Evolutionary conservation across 2,113 vertebrate species (phyloP), one percentile per base, ranked within the genome.

Genomic region (Steatornis caripensis): DNA sequence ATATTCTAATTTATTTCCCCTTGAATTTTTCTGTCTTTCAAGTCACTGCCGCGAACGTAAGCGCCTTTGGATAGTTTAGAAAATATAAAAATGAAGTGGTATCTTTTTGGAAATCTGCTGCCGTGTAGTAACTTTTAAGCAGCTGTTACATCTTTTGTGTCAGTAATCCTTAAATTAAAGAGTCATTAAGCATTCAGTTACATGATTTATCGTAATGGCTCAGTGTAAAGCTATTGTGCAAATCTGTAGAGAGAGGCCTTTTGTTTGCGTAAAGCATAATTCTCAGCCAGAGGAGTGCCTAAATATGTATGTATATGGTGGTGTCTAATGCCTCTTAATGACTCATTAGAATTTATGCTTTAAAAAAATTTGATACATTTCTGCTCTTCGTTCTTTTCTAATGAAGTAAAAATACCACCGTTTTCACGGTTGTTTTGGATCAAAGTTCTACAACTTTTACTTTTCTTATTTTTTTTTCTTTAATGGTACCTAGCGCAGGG

Each of bases 91-190:
- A 87, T 96, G 46, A 89, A 97, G 95, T 88, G 95, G 89, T 97
- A 97, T 91, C 93, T 96, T 90, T 95, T 96, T 92, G 88, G 95
- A 92, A 92, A 95, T 90, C 96, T 94, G 93, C 95, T 97, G 93
- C 96, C 91, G 86, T 74, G 91, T 95, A 94, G 97, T 97, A 97
- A 97, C 97, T 90, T 58, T 84, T 19, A 77, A 97, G 92, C 98
- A 97, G 97, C 97, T 98, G 97, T 96, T 97, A 75, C 90, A 90
- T 95, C 96, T 95, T 96, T 95, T 96, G 95, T 68, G 95, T 85
- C 96, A 93, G 94, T 96, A 95, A 97, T 97, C 96, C 92, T 95
- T 96, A 95, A 94, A 97, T 97, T 97, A 97, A 96, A 96, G 93
- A 95, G 92, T 95, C 93, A 87, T 97, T 97, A 97, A 97, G 96